Evolutionary conservation across 1,140 invertebrate genomes (phyloP), one percentile per base, ranked within the genome.

Genomic region (Pristionchus pacificus): DNA sequence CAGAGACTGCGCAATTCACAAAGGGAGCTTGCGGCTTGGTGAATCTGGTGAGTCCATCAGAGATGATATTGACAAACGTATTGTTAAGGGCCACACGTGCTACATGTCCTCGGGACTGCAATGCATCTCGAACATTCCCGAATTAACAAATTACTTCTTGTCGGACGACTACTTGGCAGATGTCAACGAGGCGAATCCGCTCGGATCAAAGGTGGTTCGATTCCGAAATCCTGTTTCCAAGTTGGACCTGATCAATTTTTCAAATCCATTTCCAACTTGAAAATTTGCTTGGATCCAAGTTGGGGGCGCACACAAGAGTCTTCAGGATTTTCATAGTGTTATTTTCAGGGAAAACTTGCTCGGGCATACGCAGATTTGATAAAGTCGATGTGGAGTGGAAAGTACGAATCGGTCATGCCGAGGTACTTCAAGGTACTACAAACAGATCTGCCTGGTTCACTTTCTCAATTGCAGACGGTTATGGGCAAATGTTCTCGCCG

Each of bases 11-110:
- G n/a, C n/a, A n/a, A n/a, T n/a, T n/a, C n/a, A n/a, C n/a, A n/a
- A n/a, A n/a, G n/a, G n/a, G n/a, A n/a, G n/a, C n/a, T n/a, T n/a
- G n/a, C n/a, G n/a, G n/a, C n/a, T n/a, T n/a, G n/a, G n/a, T n/a
- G n/a, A n/a, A n/a, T n/a, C n/a, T n/a, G n/a, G n/a, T n/a, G n/a
- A n/a, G n/a, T n/a, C n/a, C n/a, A n/a, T n/a, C n/a, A n/a, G n/a
- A n/a, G n/a, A n/a, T n/a, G n/a, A n/a, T n/a, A n/a, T n/a, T n/a
- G n/a, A n/a, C n/a, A n/a, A n/a, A n/a, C n/a, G n/a, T n/a, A n/a
- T n/a, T n/a, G n/a, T n/a, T 49, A 19, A 49, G 30, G 88, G 88
- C 28, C 89, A 89, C 79, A 89, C 88, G 0, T 89, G 89, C 77
- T 89, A 89, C 77, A 89, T 83, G 80, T 78, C 82, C 49, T 72